These are phyloP conservation scores for Tanytarsus gracilentus DNA, from an alignment of 2,888 invertebrate genomes.

Conservation along the genomic window DNA sequence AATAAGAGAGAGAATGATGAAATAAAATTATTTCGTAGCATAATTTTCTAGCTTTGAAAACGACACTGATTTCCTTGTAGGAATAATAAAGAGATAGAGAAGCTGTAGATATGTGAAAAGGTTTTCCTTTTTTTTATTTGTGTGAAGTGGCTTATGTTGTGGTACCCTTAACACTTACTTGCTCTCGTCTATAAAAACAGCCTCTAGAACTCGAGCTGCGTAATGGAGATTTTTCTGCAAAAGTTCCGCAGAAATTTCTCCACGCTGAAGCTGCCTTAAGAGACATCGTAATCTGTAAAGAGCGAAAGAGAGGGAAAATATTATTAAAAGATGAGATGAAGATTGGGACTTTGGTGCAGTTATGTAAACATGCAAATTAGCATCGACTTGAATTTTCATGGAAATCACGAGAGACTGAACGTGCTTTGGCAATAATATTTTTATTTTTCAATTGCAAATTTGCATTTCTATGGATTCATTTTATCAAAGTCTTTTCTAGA, in stretches of 20 bases:
- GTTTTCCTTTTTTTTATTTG: neutral
- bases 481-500: too few relatives aligned
- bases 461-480: too few relatives aligned
- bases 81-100: too few relatives aligned
- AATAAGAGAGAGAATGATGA: neutral
- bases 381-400: too few relatives aligned
- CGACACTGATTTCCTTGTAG: too few relatives aligned
- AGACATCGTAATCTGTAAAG: conserved; percentile 77
- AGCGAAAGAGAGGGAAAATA: conserved; percentile 29
- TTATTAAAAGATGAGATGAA: conserved; percentile 6
- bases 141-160: neutral
- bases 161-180: conserved; percentile 68
- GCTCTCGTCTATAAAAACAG: conserved; percentile 87
- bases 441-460: too few relatives aligned
- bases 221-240: conserved; percentile 88
- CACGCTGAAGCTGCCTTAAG: conserved; percentile 75
- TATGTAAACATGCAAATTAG: too few relatives aligned
- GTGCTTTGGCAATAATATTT: too few relatives aligned
- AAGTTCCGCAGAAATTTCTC: conserved; percentile 80
- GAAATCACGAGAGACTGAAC: too few relatives aligned
- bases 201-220: conserved; percentile 85
- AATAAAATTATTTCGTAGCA: neutral
- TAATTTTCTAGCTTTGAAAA: too few relatives aligned
- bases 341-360: too few relatives aligned
- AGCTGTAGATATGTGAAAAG: too few relatives aligned